These are phyloP conservation scores for Sweltsa coloradensis DNA, from an alignment of 1,140 invertebrate genomes.

Conservation along the genomic window DNA sequence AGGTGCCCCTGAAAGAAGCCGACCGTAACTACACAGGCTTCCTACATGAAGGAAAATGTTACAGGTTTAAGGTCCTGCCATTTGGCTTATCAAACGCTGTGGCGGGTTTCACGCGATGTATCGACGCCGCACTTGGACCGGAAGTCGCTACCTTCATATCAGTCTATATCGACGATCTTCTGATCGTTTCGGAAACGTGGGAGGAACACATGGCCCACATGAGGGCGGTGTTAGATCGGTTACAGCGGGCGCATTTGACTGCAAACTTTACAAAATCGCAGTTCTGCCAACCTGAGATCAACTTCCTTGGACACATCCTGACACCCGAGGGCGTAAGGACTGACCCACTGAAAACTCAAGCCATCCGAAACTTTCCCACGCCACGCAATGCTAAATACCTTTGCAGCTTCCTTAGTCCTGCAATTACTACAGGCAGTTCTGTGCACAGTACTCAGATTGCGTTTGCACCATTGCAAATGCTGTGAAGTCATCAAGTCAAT, in stretches of 20 bases:
- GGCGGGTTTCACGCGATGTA: not conserved
- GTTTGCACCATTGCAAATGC: not conserved
- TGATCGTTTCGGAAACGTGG: conserved; percentile 16
- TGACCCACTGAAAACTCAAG: conserved; percentile 7
- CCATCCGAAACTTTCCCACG: conserved; percentile 6
- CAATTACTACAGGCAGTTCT: conserved; percentile 13
- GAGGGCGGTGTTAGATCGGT: conserved; percentile 11
- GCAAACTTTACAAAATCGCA: conserved; percentile 16
- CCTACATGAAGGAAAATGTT: conserved; percentile 21
- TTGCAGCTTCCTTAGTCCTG: conserved; percentile 13
- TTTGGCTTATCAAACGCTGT: conserved; percentile 22
- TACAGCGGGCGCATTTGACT: conserved; percentile 17
- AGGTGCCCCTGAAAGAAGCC: conserved; percentile 21
- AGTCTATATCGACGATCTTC: conserved; percentile 20
- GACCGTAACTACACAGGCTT: conserved; percentile 25
- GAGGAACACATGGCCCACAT: conserved; percentile 19
- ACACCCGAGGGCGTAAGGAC: not conserved
- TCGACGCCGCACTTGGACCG: conserved; percentile 1
- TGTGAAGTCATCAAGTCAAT: not conserved
- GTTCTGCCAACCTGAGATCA: conserved; percentile 14
- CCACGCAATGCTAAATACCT: conserved; percentile 14
- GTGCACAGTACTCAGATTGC: not conserved
- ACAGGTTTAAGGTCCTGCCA: conserved; percentile 23
- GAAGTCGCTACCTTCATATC: conserved; percentile 11
- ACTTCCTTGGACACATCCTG: conserved; percentile 12